Base-by-base conservation (phyloP, 1,140 invertebrate species). In the Drosophila melanogaster region DNA sequence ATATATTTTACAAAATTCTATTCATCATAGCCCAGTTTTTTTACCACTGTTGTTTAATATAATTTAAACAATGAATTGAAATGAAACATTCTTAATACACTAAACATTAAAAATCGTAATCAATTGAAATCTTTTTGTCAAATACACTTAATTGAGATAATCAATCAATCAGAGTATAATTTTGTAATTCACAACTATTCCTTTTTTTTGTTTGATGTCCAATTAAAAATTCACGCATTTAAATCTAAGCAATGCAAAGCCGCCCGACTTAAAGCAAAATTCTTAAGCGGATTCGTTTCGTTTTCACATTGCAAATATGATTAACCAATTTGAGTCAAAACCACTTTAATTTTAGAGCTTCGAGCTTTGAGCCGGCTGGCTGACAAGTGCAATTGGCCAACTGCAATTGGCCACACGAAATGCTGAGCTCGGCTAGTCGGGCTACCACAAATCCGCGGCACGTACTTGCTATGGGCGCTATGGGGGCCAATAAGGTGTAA, bases 401-500 rank as follows among this genome's bases (percentile, higher is more conserved):
- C 74, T 53, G 61, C 54, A 54, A 76, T 77, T 67, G 64, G 64
- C 58, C 60, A 64, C 75, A 50, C 17, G 54, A 40, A 81, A 59
- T 58, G 66, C 47, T 62, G 57, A 53, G 58, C 55, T 37, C 4
- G 35, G 35, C 35, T 37, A 3, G 37, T 14, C 12, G 37, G 41
- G 41, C 4, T 57, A 47, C 44, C 65, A 19, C 46, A 47, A 69
- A 75, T 81, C 51, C 47, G 46, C 44, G 56, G 81, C 78, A 86
- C 79, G 79, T 83, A 89, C 66, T 57, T 37, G 71, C 76, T 79
- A 56, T 79, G 76, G 84, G 85, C 73, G 84, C 84, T 80, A 89
- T 89, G 84, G 84, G 84, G 84, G 84, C 85, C 84, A 89, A 89
- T 89, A 89, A 84, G 85, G 85, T 89, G 84, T 89, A 89, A 89